Conservation (phyloP, 2,113 vertebrate genomes). For the Lota lota region DNA sequence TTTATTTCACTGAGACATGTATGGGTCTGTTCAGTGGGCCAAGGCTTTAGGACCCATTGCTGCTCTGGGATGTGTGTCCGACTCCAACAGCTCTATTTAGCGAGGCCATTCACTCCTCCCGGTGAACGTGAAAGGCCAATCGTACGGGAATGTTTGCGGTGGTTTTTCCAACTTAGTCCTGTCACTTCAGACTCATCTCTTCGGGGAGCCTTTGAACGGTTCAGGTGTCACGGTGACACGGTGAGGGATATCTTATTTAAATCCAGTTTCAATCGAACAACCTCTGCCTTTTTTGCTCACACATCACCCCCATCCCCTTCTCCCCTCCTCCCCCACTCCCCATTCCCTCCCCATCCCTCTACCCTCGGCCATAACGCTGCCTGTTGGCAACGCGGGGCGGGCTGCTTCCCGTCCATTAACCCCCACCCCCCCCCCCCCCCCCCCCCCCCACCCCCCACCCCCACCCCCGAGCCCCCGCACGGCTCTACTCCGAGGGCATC, state of each 20-base stretch:
- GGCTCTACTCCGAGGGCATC: neutral
- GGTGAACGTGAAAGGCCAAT: slow-evolving; percentile 34
- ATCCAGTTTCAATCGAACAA: slow-evolving; percentile 51
- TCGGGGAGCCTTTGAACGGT: slow-evolving; percentile 45
- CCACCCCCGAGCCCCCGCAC: too few species aligned
- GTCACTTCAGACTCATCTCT: slow-evolving; percentile 55
- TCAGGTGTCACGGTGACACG: slow-evolving; percentile 37
- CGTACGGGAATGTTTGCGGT: slow-evolving; percentile 53
- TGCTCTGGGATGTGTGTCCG: slow-evolving; percentile 54
- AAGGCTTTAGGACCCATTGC: slow-evolving; percentile 45
- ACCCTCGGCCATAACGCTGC: neutral
- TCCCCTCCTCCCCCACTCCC: neutral
- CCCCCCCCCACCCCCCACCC: too few species aligned
- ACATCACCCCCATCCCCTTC: neutral
- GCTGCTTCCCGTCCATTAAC: too few species aligned
- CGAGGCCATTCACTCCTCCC: slow-evolving; percentile 43
- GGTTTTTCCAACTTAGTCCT: slow-evolving; percentile 64
- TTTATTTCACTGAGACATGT: slow-evolving; percentile 38
- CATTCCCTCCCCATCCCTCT: neutral
- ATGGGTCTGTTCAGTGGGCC: slow-evolving; percentile 61
- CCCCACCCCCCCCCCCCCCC: neutral
- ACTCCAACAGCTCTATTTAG: slow-evolving; percentile 69
- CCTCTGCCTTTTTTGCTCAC: slow-evolving; percentile 22
- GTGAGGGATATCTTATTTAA: slow-evolving; percentile 42
- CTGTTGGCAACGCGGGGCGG: neutral